A percentile compares a stretch with the other conserved stretches of the same genome.
Evolutionary conservation across 2,113 vertebrate species (phyloP).

Genomic region (Carassius carassius): DNA sequence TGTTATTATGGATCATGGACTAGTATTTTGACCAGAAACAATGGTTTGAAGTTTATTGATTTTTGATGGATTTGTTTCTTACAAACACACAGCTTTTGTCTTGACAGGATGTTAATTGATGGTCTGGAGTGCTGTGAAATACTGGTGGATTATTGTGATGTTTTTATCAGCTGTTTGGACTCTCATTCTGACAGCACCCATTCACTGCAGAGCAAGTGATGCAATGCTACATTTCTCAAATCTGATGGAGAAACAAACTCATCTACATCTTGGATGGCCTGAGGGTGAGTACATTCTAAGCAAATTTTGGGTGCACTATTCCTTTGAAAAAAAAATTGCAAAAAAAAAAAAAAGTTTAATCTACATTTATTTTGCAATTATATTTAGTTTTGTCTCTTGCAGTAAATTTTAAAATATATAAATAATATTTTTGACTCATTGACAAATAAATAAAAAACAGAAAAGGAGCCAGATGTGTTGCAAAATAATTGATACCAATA

Average conservation of each 20-base stretch:
- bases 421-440: too few relatives aligned
- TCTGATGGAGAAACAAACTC: neutral
- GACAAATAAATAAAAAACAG: neutral
- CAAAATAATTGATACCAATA: neutral
- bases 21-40: too few relatives aligned
- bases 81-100: too few relatives aligned
- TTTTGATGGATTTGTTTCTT: too few relatives aligned
- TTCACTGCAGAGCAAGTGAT: neutral
- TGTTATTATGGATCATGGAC: too few relatives aligned
- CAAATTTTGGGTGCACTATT: too few relatives aligned
- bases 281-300: neutral
- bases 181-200: neutral
- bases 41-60: too few relatives aligned
- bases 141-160: neutral
- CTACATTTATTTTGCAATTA: too few relatives aligned
- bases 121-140: neutral
- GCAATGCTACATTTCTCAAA: neutral
- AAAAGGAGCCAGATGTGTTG: neutral
- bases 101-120: neutral
- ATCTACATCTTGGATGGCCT: neutral
- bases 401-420: too few relatives aligned
- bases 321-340: too few relatives aligned
- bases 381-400: too few relatives aligned
- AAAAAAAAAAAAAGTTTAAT: too few relatives aligned
- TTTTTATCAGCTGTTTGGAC: neutral